Conservation (phyloP, 2,113 vertebrate species). For the Phyllostomus hastatus region DNA sequence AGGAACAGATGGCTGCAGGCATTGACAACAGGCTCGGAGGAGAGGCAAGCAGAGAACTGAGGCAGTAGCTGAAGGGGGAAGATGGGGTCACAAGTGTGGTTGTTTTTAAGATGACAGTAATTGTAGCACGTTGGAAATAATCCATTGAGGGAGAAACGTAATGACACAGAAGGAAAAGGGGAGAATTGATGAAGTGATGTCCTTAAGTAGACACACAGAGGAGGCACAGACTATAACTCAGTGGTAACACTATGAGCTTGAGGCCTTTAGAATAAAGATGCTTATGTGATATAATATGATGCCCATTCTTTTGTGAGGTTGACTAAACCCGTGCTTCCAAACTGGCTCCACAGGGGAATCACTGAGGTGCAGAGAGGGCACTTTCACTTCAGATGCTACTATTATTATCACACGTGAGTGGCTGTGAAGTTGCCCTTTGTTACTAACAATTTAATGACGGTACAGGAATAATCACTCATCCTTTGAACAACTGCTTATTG, state of each 20-base stretch:
- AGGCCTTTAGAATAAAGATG: background rate
- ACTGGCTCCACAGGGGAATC: background rate
- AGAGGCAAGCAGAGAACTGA: background rate
- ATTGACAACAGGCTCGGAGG: background rate
- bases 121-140: background rate
- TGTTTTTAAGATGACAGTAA: background rate
- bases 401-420: background rate
- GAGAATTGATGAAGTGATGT: background rate
- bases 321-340: background rate
- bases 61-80: background rate
- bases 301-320: background rate
- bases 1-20: background rate
- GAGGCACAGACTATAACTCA: background rate
- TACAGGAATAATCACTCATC: background rate
- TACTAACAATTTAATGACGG: background rate
- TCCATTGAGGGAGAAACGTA: background rate
- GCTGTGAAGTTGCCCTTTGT: slow-evolving; percentile 8
- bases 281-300: background rate
- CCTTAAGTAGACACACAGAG: background rate
- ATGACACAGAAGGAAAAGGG: background rate
- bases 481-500: background rate
- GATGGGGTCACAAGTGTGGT: background rate
- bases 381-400: background rate
- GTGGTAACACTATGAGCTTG: background rate
- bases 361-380: background rate